These are phyloP conservation scores for Poeciliopsis turrubarensis DNA, from an alignment of 2,113 vertebrate genomes.

Conservation along the genomic window DNA sequence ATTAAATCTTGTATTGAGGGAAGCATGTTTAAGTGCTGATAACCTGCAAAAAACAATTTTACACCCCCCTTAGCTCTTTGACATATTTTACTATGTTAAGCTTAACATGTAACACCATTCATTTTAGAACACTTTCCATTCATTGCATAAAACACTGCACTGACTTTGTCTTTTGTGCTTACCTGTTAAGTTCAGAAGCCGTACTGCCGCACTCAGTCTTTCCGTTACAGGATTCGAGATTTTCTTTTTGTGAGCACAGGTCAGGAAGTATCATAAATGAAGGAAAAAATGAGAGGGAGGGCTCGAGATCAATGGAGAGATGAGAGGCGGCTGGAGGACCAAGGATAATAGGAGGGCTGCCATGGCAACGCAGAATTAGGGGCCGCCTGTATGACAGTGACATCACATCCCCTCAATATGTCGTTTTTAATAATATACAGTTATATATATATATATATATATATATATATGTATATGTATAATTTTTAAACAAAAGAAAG, in stretches of 20 bases:
- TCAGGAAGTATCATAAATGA: slow-evolving; percentile 43
- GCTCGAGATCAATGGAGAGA: slow-evolving; percentile 16
- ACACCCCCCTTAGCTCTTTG: background rate
- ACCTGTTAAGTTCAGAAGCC: slow-evolving; percentile 24
- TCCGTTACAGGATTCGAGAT: slow-evolving; percentile 18
- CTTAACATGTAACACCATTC: background rate
- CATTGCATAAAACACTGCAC: background rate
- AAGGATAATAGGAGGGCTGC: slow-evolving; percentile 58
- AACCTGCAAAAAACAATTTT: background rate
- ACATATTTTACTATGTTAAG: background rate
- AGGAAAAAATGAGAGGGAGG: slow-evolving; percentile 31
- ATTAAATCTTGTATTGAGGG: background rate
- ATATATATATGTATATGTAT: background rate
- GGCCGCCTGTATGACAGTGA: slow-evolving; percentile 44
- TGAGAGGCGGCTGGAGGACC: slow-evolving; percentile 36
- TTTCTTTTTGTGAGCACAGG: slow-evolving; percentile 44
- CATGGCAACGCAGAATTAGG: slow-evolving; percentile 66
- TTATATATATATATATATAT: background rate
- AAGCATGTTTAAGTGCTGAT: background rate
- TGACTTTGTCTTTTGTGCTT: slow-evolving; percentile 23
- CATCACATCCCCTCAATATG: slow-evolving; percentile 45
- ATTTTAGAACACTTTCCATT: background rate
- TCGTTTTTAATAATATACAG: background rate
- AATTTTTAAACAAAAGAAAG: background rate
- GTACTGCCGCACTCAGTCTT: slow-evolving; percentile 14